A percentile compares a stretch with the other conserved stretches of the same genome.
Evolutionary conservation across 2,888 invertebrate genomes (phyloP).

Genomic region (Drosophila bunnanda): DNA sequence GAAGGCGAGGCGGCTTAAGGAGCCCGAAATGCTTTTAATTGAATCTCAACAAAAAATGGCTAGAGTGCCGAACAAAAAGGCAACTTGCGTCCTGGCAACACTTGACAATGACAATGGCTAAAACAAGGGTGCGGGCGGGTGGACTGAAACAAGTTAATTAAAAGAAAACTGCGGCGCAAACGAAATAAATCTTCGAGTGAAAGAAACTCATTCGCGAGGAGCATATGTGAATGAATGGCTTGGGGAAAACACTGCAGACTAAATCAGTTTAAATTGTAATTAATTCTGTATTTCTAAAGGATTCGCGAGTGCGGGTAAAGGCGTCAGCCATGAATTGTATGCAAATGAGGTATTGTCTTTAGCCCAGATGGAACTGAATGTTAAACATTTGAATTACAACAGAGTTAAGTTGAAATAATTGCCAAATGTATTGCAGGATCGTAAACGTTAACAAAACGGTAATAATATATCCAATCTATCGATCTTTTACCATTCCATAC

Average conservation of each 20-base stretch:
- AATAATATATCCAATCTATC: neutral
- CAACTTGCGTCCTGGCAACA: conserved; percentile 65
- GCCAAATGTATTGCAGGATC: too few relatives aligned
- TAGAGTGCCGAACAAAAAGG: conserved; percentile 13
- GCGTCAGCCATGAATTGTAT: neutral
- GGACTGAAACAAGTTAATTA: conserved; percentile 71
- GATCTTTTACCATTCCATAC: neutral
- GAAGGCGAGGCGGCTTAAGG: conserved; percentile 38
- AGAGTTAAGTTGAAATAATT: neutral
- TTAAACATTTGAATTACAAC: too few relatives aligned
- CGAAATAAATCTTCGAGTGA: conserved; percentile 70
- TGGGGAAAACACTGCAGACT: conserved; percentile 7
- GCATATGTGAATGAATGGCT: conserved; percentile 6
- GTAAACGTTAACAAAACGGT: neutral
- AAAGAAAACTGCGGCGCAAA: conserved; percentile 76
- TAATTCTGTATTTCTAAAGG: conserved; percentile 52
- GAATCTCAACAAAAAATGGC: conserved; percentile 52
- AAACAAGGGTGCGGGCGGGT: neutral
- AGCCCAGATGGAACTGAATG: too few relatives aligned
- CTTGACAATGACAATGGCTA: conserved; percentile 60
- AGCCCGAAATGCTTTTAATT: conserved; percentile 73
- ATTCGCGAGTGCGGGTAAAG: neutral
- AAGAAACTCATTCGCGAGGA: neutral
- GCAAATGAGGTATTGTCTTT: neutral
- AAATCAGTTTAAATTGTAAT: conserved; percentile 71